phyloP scores from a whole-genome alignment of 2,888 invertebrate species.

The Myopa testacea region DNA sequence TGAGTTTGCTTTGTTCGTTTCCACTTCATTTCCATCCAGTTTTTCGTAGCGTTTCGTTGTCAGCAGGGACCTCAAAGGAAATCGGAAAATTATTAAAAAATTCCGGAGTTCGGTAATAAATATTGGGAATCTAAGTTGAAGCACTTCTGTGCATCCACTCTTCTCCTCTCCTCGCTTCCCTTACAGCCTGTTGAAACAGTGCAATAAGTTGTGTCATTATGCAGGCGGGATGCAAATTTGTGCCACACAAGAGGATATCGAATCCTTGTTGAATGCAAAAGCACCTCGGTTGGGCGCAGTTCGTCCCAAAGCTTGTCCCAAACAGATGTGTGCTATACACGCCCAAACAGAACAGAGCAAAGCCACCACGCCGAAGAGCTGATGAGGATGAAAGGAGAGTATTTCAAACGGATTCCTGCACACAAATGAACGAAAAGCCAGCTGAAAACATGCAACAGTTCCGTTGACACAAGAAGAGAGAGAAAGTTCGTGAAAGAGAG shows the following conservation, averaged over 20 bases:
- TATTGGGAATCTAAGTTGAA: no score
- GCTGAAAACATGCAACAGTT: constrained; percentile 6
- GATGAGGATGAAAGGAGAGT: not conserved
- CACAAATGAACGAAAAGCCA: not conserved
- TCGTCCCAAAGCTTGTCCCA: constrained; percentile 32
- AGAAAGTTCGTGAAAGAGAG: not conserved
- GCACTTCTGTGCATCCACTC: no score
- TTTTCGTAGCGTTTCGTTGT: no score
- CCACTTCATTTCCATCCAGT: no score
- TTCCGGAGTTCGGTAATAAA: no score
- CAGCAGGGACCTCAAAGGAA: no score
- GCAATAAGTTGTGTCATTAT: no score
- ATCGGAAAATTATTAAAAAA: no score
- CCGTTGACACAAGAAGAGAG: not conserved
- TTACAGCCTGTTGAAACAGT: no score
- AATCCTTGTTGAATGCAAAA: not conserved
- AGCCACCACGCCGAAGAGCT: not conserved
- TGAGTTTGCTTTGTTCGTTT: no score
- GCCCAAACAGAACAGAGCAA: constrained; percentile 12
- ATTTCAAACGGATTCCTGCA: not conserved
- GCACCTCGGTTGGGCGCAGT: not conserved
- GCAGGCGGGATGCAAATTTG: no score
- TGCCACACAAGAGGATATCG: not conserved
- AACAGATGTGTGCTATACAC: constrained; percentile 12
- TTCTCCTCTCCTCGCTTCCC: no score